These are phyloP conservation scores for Heterohyrax brucei DNA, from an alignment of 2,797 vertebrate species.

Conservation along the genomic window DNA sequence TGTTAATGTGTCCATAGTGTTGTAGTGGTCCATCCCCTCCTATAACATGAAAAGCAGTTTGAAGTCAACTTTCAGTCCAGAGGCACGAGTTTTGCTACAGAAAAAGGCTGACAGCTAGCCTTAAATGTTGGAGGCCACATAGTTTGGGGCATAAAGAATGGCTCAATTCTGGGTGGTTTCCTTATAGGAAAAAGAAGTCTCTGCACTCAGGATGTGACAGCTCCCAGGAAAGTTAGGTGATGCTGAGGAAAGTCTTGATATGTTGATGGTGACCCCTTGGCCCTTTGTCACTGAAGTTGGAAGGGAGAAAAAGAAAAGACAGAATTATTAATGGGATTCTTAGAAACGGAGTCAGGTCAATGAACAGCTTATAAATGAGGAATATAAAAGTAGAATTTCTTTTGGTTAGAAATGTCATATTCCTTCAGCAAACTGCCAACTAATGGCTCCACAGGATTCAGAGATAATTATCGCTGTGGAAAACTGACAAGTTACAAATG, in stretches of 20 bases:
- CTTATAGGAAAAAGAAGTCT: neutral
- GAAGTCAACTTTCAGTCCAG: neutral
- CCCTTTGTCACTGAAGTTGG: neutral
- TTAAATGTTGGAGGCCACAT: neutral
- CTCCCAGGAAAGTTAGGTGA: neutral
- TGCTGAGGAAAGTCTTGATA: no score
- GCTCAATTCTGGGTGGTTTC: neutral
- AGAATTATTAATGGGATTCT: neutral
- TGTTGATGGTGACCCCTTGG: neutral
- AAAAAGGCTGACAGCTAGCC: neutral
- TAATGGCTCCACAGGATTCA: neutral
- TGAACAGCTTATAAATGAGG: neutral
- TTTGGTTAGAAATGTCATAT: conserved; percentile 15
- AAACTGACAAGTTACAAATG: neutral
- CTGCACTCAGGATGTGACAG: neutral
- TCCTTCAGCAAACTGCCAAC: neutral
- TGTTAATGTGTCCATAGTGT: no score
- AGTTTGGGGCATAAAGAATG: neutral
- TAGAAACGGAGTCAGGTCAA: neutral
- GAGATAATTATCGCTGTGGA: neutral
- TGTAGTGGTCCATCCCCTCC: neutral
- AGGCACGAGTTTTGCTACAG: neutral
- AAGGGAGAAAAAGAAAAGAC: neutral
- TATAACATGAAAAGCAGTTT: neutral
- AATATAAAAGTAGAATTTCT: neutral